Evolutionary conservation across 1,140 invertebrate genomes (phyloP).

Genomic region (Phthorimaea operculella): DNA sequence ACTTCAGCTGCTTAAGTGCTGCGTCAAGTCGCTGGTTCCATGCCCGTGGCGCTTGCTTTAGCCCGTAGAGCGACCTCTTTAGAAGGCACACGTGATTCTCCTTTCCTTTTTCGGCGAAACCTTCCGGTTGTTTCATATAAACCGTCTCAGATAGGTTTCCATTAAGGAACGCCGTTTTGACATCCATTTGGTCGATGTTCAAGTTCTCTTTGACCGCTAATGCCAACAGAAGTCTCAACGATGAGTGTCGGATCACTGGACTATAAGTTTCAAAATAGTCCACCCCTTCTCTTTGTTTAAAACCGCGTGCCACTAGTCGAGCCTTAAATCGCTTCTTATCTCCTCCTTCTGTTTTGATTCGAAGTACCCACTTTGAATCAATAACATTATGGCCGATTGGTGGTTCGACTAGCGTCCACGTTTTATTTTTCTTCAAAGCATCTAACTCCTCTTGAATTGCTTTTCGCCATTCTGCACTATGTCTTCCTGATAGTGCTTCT

Average conservation of each 20-base stretch:
- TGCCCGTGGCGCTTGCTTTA: background rate
- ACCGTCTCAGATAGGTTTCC: background rate
- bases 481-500: background rate
- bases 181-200: background rate
- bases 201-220: background rate
- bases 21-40: background rate
- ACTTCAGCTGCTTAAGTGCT: background rate
- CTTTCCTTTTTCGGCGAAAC: background rate
- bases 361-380: background rate
- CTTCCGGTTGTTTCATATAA: background rate
- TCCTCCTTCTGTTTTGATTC: background rate
- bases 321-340: background rate
- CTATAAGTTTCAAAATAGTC: constrained; percentile 19
- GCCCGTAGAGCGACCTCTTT: background rate
- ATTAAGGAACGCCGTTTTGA: constrained; percentile 2
- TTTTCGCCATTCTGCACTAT: background rate
- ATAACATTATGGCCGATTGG: background rate
- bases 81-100: background rate
- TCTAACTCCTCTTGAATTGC: background rate
- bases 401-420: background rate
- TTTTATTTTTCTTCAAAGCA: background rate
- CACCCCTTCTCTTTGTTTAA: constrained; percentile 12
- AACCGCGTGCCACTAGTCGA: constrained; percentile 18
- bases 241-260: background rate
- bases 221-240: background rate